Conservation (phyloP, 1,140 invertebrate genomes). For the Brachionus rotundiformis region DNA sequence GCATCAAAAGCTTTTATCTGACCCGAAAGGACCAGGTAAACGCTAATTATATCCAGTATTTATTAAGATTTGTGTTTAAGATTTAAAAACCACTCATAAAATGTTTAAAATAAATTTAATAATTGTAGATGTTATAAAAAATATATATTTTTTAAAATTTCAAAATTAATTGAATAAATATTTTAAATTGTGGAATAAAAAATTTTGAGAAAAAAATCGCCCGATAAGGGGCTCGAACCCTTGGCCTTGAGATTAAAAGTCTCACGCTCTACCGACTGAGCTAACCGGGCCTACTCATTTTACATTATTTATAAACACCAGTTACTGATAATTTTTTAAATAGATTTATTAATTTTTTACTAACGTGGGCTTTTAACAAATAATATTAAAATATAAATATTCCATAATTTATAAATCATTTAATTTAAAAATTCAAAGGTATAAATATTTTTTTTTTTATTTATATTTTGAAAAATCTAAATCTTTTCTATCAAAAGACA, state of each 20-base stretch:
- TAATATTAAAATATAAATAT: no score
- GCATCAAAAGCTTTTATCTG: conserved; percentile 30
- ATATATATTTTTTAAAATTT: neutral
- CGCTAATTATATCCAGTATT: neutral
- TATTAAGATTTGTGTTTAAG: neutral
- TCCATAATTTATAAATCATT: no score
- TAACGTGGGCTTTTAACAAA: no score
- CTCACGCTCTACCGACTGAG: conserved; percentile 49
- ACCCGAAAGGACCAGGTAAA: conserved; percentile 45
- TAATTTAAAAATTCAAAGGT: no score
- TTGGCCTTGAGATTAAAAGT: conserved; percentile 50
- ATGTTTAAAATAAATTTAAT: no score
- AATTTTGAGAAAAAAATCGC: conserved; percentile 8
- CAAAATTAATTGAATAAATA: neutral
- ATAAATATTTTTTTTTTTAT: no score
- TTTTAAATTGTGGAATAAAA: neutral
- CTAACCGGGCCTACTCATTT: conserved; percentile 26
- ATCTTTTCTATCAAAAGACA: conserved; percentile 13
- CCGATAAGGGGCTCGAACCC: conserved; percentile 49
- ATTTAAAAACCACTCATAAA: neutral
- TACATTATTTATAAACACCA: neutral
- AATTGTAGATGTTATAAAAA: no score
- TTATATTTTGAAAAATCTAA: no score
- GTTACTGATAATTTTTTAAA: neutral
- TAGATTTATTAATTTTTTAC: no score